Percentiles rank a stretch among this genome's conserved stretches.
Conservation (phyloP, 1,140 invertebrate genomes). For the Pachypsylla venusta region DNA sequence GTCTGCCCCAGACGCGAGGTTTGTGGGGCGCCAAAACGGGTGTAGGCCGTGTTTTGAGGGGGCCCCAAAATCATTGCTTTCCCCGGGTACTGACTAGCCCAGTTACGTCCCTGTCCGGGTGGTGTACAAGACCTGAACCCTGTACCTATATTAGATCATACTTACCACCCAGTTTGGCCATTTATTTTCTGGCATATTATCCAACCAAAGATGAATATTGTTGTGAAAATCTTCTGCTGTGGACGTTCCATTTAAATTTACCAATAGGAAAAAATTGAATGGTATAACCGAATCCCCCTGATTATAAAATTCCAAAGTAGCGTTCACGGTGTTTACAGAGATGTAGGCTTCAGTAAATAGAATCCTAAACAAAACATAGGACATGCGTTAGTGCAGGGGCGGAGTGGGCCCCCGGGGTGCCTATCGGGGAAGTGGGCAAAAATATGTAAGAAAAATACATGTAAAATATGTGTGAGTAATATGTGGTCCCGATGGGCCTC, state of each 20-base stretch:
- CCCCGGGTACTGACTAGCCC: too few relatives aligned
- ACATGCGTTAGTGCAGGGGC: too few relatives aligned
- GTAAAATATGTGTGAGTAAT: too few relatives aligned
- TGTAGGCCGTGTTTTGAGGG: background rate
- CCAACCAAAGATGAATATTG: background rate
- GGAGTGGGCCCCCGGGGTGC: too few relatives aligned
- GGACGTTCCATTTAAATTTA: background rate
- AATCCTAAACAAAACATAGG: too few relatives aligned
- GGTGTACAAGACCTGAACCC: background rate
- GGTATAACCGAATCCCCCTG: background rate
- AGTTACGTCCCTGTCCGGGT: too few relatives aligned
- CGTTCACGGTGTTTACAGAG: background rate
- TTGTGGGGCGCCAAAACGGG: too few relatives aligned
- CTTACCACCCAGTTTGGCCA: conserved; percentile 17
- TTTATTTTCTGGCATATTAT: conserved; percentile 7
- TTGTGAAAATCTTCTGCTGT: conserved; percentile 1
- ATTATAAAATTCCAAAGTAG: background rate
- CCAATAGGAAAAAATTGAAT: conserved; percentile 9
- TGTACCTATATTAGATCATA: background rate
- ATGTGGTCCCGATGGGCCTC: too few relatives aligned
- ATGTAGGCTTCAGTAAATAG: background rate
- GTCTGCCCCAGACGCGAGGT: background rate
- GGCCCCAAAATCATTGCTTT: too few relatives aligned
- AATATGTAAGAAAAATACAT: too few relatives aligned
- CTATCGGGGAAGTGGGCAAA: too few relatives aligned